Evolutionary conservation across 2,113 vertebrate species (phyloP).

Genomic region (Oncorhynchus tshawytscha): DNA sequence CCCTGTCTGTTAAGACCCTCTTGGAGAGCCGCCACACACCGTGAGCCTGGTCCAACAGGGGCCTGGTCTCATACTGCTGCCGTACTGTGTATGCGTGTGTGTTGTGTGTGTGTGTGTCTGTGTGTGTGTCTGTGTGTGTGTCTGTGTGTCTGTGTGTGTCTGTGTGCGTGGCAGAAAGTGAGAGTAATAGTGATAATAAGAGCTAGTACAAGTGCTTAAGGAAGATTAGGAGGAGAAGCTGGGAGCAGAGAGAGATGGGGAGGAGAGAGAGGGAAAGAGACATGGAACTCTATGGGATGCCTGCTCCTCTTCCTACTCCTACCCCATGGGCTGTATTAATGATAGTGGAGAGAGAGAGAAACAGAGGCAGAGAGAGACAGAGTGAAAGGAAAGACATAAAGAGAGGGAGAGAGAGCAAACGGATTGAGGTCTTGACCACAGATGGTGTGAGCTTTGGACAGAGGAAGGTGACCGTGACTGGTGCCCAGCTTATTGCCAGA

Average conservation of each 20-base stretch:
- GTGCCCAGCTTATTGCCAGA: constrained; percentile 5
- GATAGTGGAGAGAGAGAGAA: not conserved
- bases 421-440: constrained; percentile 25
- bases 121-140: not conserved
- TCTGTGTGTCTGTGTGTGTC: not conserved
- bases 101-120: too few species aligned
- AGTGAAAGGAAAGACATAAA: not conserved
- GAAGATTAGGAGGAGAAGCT: not conserved
- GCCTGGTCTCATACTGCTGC: too few species aligned
- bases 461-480: constrained; percentile 17
- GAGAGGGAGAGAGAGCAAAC: not conserved
- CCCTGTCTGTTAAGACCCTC: too few species aligned
- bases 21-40: too few species aligned
- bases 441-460: constrained; percentile 32
- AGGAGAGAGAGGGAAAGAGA: not conserved
- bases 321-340: not conserved
- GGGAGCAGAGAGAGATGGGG: not conserved
- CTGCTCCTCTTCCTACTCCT: not conserved
- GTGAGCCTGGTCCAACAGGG: too few species aligned
- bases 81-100: too few species aligned
- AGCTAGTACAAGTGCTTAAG: not conserved
- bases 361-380: not conserved
- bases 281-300: not conserved
- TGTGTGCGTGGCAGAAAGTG: too few species aligned
- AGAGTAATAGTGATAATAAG: not conserved